A percentile compares a stretch with the other conserved stretches of the same genome.
Evolutionary conservation across 2,113 vertebrate species (phyloP).

Genomic region (Speoplatyrhinus poulsoni): DNA sequence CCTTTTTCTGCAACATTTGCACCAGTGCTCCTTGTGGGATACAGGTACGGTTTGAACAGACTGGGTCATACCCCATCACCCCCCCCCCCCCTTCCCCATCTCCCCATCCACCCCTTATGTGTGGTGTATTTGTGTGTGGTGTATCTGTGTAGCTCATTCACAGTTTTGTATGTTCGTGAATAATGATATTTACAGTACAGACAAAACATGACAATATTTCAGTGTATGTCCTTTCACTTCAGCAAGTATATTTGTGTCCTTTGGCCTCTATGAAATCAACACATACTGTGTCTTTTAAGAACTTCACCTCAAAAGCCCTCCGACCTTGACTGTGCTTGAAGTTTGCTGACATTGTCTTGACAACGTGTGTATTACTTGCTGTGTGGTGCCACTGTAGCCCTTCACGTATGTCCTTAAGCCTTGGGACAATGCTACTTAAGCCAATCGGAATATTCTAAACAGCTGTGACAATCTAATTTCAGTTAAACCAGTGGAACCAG

Average conservation of each 20-base stretch:
- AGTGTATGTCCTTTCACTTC: not conserved
- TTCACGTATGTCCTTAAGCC: slow-evolving; percentile 21
- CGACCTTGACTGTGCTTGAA: not conserved
- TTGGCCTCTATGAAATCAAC: not conserved
- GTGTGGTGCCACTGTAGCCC: not conserved
- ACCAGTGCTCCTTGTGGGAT: slow-evolving; percentile 32
- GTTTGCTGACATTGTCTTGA: not conserved
- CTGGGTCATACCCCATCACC: no score
- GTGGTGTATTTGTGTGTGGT: slow-evolving; percentile 1
- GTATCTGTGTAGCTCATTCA: not conserved
- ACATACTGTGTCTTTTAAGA: not conserved
- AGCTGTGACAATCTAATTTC: slow-evolving; percentile 24
- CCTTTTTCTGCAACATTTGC: slow-evolving; percentile 11
- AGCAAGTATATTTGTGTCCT: not conserved
- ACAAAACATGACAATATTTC: not conserved
- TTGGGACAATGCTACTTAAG: slow-evolving; percentile 26
- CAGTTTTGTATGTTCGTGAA: not conserved
- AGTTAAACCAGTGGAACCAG: slow-evolving; percentile 69
- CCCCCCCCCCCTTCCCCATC: not conserved
- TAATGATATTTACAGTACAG: no score
- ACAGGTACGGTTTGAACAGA: slow-evolving; percentile 56
- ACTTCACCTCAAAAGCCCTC: not conserved
- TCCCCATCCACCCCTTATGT: not conserved
- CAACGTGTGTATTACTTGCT: not conserved
- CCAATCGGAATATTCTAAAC: slow-evolving; percentile 40